phyloP scores from a whole-genome alignment of 2,113 vertebrate genomes.

The Aldabrachelys gigantea region DNA sequence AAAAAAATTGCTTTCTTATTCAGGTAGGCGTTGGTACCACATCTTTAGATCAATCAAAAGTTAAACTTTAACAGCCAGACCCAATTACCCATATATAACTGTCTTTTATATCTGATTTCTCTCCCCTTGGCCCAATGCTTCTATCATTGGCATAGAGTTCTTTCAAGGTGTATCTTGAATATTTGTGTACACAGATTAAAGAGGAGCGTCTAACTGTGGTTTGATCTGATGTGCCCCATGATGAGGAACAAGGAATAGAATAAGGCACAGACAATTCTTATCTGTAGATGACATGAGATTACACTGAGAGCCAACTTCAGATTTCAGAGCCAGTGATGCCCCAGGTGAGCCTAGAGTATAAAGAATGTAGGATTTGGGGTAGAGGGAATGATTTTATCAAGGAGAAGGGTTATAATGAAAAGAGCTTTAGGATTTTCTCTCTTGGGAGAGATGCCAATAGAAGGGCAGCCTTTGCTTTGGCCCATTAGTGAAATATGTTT shows the following conservation, averaged over 20 bases:
- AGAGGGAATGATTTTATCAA: accelerated
- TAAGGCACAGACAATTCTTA: background rate
- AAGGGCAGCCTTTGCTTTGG: background rate
- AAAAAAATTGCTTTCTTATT: background rate
- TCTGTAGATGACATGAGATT: background rate
- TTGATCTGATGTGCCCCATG: background rate
- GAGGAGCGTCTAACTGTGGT: background rate
- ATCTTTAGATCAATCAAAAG: background rate
- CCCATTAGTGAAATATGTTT: accelerated
- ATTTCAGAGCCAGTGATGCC: background rate
- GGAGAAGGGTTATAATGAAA: accelerated
- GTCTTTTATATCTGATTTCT: accelerated
- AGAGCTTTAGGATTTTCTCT: background rate
- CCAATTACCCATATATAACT: background rate
- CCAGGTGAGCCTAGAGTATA: background rate
- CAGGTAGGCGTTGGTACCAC: background rate
- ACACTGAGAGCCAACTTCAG: background rate
- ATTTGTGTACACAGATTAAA: slow-evolving; percentile 2
- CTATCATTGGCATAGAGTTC: background rate
- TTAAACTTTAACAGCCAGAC: background rate
- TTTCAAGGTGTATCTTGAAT: accelerated
- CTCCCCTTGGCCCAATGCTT: background rate
- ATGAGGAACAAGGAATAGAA: slow-evolving; percentile 14
- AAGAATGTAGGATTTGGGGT: background rate
- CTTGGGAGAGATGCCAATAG: accelerated